phyloP scores from a whole-genome alignment of 1,140 invertebrate species.

The Stegodyphus dumicola region DNA sequence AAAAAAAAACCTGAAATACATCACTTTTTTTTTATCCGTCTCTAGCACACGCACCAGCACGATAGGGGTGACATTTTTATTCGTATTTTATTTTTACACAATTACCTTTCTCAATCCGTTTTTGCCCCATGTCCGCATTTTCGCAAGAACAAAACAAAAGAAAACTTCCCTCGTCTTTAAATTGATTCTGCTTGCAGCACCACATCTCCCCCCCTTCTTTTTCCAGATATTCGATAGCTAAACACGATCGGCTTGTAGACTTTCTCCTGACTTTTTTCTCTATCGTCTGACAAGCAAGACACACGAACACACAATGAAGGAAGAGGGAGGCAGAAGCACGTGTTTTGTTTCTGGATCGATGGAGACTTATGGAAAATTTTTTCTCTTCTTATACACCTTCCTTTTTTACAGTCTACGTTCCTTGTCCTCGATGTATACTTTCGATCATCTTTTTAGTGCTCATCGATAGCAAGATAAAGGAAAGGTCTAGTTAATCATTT shows the following conservation, averaged over 20 bases:
- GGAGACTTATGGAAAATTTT: constrained; percentile 1
- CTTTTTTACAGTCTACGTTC: not conserved
- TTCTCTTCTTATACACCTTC: not conserved
- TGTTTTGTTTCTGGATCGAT: constrained; percentile 21
- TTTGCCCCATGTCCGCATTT: not conserved
- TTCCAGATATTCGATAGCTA: constrained; percentile 14
- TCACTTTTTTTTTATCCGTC: too few species aligned
- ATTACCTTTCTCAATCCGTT: constrained; percentile 27
- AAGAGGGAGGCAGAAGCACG: not conserved
- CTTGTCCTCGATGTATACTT: too few species aligned
- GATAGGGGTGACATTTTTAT: not conserved
- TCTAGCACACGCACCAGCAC: too few species aligned
- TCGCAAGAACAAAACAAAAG: too few species aligned
- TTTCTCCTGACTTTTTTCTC: constrained; percentile 7
- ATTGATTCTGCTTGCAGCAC: too few species aligned
- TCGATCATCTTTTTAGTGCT: not conserved
- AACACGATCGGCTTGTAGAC: constrained; percentile 36
- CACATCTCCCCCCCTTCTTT: too few species aligned
- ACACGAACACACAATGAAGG: constrained; percentile 6
- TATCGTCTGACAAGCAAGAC: constrained; percentile 4
- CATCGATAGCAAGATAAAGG: constrained; percentile 8
- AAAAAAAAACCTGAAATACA: too few species aligned
- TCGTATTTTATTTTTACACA: constrained; percentile 16
- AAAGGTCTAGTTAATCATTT: constrained; percentile 30
- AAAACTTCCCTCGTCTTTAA: not conserved